Evolutionary conservation across 2,888 invertebrate genomes (phyloP), one percentile per base, ranked within the genome.

Genomic region (Synanthedon vespiformis): DNA sequence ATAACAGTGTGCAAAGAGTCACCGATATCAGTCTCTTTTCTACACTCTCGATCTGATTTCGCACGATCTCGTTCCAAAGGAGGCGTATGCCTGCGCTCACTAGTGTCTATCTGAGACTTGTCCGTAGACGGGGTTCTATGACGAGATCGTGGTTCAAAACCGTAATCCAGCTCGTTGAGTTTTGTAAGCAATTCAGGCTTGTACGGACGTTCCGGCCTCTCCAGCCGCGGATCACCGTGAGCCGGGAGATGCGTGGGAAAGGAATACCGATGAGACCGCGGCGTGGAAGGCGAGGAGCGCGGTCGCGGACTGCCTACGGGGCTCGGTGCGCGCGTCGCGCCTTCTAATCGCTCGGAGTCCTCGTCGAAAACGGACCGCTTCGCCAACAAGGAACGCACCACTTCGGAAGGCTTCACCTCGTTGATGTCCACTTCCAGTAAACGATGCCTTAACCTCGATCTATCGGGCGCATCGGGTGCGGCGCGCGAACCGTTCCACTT

Each of bases 361-460:
- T 98, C 98, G 74, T 98, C 98, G 79, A 98, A 98, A 52, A 98
- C 95, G 52, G 96, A 97, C 58, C 94, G 92, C 77, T 96, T 95
- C 4, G 97, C 95, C 67, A 98, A 89, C 64, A 98, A 90, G 22
- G 96, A 95, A 68, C 95, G 95, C 44, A 97, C 95, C 66, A 98
- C 97, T 65, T 97, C 97, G 22, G 97, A 97, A 0, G 97, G 97
- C 73, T 97, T 95, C 55, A 94, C 90, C 68, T 94, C 93, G 67
- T 92, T 91, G 56, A 94, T 90, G 71, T 95, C 94, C 55, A 95
- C 87, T 64, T 95, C 94, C 48, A 95, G 89, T 53, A 95, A 89
- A 64, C 94, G 92, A 67, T 93, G 93, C 16, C 92, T 88, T 40
- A 91, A 89, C 61, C 89, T 89, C 59, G 89, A 87, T 56, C 87